A percentile compares a stretch with the other conserved stretches of the same genome.
Conservation (phyloP, 2,888 invertebrate species). For the Oxyteleia sp. region DNA sequence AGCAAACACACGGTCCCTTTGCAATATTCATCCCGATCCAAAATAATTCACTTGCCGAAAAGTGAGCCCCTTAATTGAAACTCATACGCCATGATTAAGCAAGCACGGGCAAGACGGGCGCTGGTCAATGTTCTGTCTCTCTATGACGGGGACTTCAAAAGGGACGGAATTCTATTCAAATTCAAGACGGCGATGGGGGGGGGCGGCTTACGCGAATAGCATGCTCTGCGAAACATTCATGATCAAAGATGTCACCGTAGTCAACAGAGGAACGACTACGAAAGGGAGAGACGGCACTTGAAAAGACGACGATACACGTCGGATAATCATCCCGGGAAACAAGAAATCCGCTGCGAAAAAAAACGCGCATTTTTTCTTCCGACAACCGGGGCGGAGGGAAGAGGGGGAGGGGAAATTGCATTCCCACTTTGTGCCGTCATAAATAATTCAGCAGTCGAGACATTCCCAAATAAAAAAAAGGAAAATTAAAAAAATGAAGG, state of each 20-base stretch:
- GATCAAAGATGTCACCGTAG: slow-evolving; percentile 85
- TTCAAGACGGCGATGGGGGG: slow-evolving; percentile 81
- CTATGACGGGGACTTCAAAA: slow-evolving; percentile 83
- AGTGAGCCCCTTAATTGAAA: no score
- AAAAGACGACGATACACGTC: slow-evolving; percentile 77
- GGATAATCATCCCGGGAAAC: slow-evolving; percentile 81
- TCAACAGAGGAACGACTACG: slow-evolving; percentile 72
- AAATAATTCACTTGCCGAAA: no score
- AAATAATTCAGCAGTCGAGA: slow-evolving; percentile 39
- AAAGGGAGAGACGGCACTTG: slow-evolving; percentile 75
- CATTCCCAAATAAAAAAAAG: neutral
- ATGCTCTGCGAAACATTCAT: slow-evolving; percentile 80
- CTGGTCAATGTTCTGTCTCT: slow-evolving; percentile 77
- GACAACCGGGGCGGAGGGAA: slow-evolving; percentile 50
- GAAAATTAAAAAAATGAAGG: no score
- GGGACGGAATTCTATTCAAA: slow-evolving; percentile 83
- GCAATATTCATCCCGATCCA: no score
- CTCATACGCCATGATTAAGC: slow-evolving; percentile 54
- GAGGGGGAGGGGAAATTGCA: no score
- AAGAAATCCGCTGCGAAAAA: slow-evolving; percentile 72
- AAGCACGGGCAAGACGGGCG: slow-evolving; percentile 57
- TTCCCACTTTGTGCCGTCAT: slow-evolving; percentile 40
- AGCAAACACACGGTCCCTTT: no score
- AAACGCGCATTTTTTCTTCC: slow-evolving; percentile 58
- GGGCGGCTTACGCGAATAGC: slow-evolving; percentile 76